These are phyloP conservation scores for Eurystomus gularis DNA, from an alignment of 2,113 vertebrate genomes.

Conservation along the genomic window DNA sequence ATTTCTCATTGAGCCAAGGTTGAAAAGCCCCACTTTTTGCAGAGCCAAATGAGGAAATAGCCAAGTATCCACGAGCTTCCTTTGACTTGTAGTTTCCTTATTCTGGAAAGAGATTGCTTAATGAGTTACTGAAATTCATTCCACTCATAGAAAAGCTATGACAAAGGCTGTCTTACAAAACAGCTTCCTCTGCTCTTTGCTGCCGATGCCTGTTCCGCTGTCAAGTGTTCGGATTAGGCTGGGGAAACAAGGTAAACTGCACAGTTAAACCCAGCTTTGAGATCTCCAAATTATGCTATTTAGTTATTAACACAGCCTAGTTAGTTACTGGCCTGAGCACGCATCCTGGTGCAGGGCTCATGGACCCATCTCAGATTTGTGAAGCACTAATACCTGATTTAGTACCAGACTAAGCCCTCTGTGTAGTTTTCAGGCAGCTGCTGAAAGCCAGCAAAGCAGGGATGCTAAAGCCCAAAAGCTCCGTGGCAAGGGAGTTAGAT, in stretches of 20 bases:
- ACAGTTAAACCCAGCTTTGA: background rate
- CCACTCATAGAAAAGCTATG: background rate
- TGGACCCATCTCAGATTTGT: background rate
- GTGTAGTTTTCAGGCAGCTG: background rate
- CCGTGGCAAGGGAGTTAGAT: background rate
- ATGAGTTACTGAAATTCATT: background rate
- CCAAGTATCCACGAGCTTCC: background rate
- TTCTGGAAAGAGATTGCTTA: background rate
- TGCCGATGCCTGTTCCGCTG: accelerated
- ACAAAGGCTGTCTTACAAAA: background rate
- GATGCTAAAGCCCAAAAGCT: background rate
- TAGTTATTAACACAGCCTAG: background rate
- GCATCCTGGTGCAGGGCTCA: background rate
- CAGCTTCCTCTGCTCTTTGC: conserved; percentile 8
- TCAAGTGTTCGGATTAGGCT: accelerated
- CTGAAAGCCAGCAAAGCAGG: background rate
- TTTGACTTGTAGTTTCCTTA: background rate
- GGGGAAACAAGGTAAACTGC: background rate
- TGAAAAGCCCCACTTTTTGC: background rate
- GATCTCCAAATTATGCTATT: accelerated
- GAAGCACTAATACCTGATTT: background rate
- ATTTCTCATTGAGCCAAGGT: background rate
- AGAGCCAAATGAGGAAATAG: background rate
- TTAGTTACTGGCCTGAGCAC: background rate
- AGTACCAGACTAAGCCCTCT: accelerated